Evolutionary conservation across 2,113 vertebrate genomes (phyloP), one percentile per base, ranked within the genome.

Genomic region (Triplophysa tibetana): DNA sequence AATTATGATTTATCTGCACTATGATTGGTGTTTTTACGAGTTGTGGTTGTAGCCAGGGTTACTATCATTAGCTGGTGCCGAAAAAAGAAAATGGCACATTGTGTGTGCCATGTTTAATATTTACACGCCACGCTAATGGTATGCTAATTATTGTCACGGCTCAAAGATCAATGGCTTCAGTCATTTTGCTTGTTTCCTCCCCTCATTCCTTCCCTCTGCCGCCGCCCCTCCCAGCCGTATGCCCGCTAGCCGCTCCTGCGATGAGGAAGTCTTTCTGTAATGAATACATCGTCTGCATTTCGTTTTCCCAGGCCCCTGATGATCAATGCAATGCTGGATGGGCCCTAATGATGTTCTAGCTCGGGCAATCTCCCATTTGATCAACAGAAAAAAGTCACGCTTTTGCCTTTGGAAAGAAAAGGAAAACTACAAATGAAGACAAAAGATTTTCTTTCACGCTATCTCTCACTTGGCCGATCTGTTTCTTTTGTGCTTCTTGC

Each of bases 131-230:
- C 24, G 65, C 70, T 84, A 84, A 83, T 76, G 76, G 80, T 48
- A 77, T 81, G 76, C 85, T 86, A 86, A 87, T 86, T 85, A 86
- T 75, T 81, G 76, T 78, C 29, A 80, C 38, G 65, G 68, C 77
- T 77, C 73, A 70, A 80, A 85, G 83, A 87, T 86, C 86, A 86
- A 86, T 84, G 79, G 67, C 43, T 72, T 80, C 52, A 48, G 79
- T 58, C 17, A 14, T 79, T 60, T 48, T 70, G 50, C 64, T 78
- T 69, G 48, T 45, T 78, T 19, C 43, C 60, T 48, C 48, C 45
- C 7, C 41, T 69, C n/a, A 45, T 70, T 8, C 8, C 41, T 69
- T 70, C 21, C 13, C 17, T 45, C 43, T 74, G 24, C 29, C n/a
- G 17, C 33, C 52, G n/a, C 77, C 33, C 61, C 2, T 1, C 48